A percentile compares a stretch with the other conserved stretches of the same genome.
Evolutionary conservation across 2,113 vertebrate genomes (phyloP).

Genomic region (Sebastes schlegelii): DNA sequence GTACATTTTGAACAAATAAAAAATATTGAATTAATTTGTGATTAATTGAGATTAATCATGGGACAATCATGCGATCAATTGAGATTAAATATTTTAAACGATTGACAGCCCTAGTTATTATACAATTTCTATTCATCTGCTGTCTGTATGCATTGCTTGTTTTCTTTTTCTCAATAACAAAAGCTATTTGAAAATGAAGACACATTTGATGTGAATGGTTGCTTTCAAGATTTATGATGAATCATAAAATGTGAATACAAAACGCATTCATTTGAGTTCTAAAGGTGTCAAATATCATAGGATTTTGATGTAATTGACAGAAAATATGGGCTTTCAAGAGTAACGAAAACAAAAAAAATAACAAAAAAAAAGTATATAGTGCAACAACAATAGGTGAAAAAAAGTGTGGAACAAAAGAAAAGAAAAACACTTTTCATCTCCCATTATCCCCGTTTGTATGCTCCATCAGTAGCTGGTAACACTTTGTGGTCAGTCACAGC

Average conservation of each 20-base stretch:
- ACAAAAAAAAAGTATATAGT: not conserved
- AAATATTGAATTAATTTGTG: no score
- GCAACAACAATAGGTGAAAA: not conserved
- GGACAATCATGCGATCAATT: no score
- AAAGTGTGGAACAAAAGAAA: not conserved
- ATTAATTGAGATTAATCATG: no score
- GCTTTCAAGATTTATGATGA: not conserved
- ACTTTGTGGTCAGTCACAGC: constrained; percentile 40
- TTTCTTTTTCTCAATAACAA: not conserved
- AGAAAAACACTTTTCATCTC: not conserved
- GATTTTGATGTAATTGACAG: not conserved
- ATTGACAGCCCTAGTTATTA: no score
- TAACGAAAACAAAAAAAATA: not conserved
- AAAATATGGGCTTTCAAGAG: not conserved
- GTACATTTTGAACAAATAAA: no score
- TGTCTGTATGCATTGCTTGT: not conserved
- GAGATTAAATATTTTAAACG: no score
- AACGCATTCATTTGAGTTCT: no score
- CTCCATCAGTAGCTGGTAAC: constrained; percentile 13
- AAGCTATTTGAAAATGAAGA: not conserved
- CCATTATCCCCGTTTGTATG: not conserved
- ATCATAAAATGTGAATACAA: not conserved
- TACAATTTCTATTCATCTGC: not conserved
- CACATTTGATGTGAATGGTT: not conserved
- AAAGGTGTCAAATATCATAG: not conserved